These are phyloP conservation scores for Calidris pygmaea DNA, from an alignment of 2,113 vertebrate species.

Conservation along the genomic window DNA sequence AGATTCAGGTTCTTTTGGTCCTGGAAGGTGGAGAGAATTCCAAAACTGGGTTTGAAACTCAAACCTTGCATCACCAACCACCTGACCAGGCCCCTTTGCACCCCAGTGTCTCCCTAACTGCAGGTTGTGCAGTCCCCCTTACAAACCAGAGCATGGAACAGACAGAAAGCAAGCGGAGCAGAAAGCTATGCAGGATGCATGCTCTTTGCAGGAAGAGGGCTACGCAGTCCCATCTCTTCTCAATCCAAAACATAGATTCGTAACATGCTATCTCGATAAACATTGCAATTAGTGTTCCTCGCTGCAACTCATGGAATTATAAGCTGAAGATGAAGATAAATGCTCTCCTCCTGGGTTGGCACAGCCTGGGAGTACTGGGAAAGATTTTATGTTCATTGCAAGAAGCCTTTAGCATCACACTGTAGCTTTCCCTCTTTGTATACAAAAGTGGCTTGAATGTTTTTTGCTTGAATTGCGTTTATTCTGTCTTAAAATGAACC, in stretches of 20 bases:
- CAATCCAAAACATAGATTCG: neutral
- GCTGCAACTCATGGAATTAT: neutral
- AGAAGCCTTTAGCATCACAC: neutral
- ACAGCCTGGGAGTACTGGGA: neutral
- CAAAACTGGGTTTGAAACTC: neutral
- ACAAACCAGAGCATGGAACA: neutral
- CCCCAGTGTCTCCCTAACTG: neutral
- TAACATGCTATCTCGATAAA: neutral
- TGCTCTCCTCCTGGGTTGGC: neutral
- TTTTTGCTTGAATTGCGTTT: neutral
- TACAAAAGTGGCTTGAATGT: neutral
- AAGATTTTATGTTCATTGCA: neutral
- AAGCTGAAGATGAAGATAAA: neutral
- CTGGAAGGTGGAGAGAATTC: neutral
- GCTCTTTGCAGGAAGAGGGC: neutral
- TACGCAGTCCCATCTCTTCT: neutral
- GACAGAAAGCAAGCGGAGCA: neutral
- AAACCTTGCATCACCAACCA: neutral
- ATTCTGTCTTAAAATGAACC: neutral
- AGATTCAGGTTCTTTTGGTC: neutral
- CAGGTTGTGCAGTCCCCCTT: neutral
- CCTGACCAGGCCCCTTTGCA: neutral
- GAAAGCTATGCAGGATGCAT: neutral
- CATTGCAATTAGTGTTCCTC: neutral
- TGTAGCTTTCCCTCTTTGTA: neutral